phyloP scores from a whole-genome alignment of 2,797 vertebrate species.

The Rhabdophis nuchalis region DNA sequence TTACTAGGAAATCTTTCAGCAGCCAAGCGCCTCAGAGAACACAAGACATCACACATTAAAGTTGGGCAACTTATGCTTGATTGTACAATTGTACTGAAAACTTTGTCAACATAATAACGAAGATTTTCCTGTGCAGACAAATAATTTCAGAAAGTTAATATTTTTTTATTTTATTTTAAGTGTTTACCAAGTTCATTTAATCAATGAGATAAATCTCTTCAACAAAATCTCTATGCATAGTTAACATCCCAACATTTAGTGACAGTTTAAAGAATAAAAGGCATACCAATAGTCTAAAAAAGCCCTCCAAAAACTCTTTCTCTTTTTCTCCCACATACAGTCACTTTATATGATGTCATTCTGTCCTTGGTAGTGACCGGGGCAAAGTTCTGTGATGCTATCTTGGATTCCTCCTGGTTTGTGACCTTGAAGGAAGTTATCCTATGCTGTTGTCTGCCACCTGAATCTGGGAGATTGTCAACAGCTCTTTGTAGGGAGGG shows the following conservation, averaged over 20 bases:
- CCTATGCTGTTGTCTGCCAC: background rate
- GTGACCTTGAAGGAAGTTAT: background rate
- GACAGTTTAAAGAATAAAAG: background rate
- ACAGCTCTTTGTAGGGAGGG: background rate
- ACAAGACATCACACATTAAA: constrained; percentile 96
- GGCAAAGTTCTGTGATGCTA: background rate
- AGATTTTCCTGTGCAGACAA: constrained; percentile 86
- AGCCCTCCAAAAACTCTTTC: background rate
- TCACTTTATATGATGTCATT: background rate
- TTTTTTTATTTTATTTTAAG: background rate
- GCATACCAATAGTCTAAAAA: background rate
- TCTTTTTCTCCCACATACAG: background rate
- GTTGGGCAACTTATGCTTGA: constrained; percentile 94
- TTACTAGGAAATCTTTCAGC: constrained; percentile 92
- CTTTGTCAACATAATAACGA: constrained; percentile 93
- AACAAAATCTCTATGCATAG: background rate
- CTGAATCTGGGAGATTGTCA: background rate
- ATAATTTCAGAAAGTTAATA: constrained; percentile 25
- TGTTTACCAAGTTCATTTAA: background rate
- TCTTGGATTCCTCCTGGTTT: background rate
- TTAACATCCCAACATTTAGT: background rate
- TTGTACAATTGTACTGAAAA: constrained; percentile 90
- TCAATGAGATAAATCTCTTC: background rate
- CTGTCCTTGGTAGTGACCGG: background rate
- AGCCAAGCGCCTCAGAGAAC: constrained; percentile 89